Evolutionary conservation across 2,113 vertebrate species (phyloP).

Genomic region (Hyla sarda): DNA sequence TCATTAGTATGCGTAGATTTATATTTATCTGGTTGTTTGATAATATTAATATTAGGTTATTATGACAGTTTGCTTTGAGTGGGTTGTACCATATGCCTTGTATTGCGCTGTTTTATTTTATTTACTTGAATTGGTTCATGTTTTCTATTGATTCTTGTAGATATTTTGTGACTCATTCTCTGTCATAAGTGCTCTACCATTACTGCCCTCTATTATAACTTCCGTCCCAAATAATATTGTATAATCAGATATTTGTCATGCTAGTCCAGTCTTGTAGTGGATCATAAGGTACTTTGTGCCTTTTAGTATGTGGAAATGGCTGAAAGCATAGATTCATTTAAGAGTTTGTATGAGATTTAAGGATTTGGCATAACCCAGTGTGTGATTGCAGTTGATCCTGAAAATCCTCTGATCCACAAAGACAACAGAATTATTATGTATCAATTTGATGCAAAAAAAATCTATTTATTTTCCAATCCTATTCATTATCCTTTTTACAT

Average conservation of each 20-base stretch:
- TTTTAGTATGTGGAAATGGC: not conserved
- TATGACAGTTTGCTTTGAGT: not conserved
- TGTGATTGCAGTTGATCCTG: too few species aligned
- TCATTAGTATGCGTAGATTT: not conserved
- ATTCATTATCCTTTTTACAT: too few species aligned
- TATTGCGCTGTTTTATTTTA: not conserved
- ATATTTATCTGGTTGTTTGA: not conserved
- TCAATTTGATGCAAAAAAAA: too few species aligned
- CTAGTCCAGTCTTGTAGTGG: too few species aligned
- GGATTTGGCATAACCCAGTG: not conserved
- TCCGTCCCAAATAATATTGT: not conserved
- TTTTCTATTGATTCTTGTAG: not conserved
- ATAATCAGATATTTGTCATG: not conserved
- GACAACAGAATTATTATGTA: too few species aligned
- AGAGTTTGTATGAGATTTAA: too few species aligned
- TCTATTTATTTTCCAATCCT: too few species aligned
- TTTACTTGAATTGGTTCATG: not conserved
- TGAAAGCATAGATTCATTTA: not conserved
- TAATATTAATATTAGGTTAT: not conserved
- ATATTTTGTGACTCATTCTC: not conserved
- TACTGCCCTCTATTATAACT: not conserved
- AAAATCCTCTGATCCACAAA: too few species aligned
- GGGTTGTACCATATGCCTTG: conserved; percentile 1
- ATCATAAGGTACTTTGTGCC: not conserved
- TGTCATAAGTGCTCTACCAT: too few species aligned